A percentile compares a stretch with the other conserved stretches of the same genome.
phyloP scores from a whole-genome alignment of 1,140 invertebrate genomes.

The Acyrthosiphon pisum region DNA sequence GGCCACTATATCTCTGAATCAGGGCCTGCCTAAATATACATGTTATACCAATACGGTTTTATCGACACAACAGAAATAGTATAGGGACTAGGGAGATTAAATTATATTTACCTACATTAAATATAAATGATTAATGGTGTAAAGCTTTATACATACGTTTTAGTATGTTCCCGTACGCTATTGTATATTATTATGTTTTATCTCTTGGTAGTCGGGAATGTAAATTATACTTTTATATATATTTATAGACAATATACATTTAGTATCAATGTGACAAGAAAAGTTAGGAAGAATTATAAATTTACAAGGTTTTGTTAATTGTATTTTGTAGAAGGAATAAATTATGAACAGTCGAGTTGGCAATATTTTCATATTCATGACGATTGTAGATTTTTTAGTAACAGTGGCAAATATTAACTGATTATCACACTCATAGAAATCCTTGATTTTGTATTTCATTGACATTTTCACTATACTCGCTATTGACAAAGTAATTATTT shows the following conservation, averaged over 20 bases:
- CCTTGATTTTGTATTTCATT: neutral
- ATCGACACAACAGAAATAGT: neutral
- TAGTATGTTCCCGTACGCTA: too few species aligned
- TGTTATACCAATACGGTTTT: neutral
- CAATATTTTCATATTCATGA: neutral
- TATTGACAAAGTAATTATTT: slow-evolving; percentile 5
- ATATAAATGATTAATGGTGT: too few species aligned
- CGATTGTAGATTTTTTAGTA: neutral
- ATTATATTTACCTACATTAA: too few species aligned
- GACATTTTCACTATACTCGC: neutral
- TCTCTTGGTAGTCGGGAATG: too few species aligned
- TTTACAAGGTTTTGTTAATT: neutral
- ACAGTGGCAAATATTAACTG: neutral
- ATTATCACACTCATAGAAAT: neutral
- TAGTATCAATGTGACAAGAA: neutral
- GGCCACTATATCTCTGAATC: too few species aligned
- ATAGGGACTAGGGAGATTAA: too few species aligned
- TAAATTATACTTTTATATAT: neutral
- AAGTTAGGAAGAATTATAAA: neutral
- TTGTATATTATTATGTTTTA: too few species aligned
- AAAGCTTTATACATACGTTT: too few species aligned
- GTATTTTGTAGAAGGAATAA: neutral
- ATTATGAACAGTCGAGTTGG: neutral
- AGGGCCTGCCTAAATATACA: too few species aligned
- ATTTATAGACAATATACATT: neutral